These are phyloP conservation scores for Verasper variegatus DNA, from an alignment of 2,113 vertebrate genomes.

Conservation along the genomic window DNA sequence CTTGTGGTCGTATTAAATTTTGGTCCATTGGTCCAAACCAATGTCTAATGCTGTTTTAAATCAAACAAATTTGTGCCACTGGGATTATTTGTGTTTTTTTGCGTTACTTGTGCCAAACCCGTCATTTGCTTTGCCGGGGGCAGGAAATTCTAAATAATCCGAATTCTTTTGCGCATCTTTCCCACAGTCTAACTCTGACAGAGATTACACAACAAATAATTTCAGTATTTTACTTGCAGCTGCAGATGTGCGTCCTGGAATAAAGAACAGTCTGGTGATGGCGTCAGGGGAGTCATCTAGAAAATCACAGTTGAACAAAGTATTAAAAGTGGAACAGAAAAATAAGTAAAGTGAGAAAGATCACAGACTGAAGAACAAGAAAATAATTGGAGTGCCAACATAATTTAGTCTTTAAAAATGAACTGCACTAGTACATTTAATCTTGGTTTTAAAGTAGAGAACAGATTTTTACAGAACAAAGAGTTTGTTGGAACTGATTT, in stretches of 20 bases:
- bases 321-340: neutral
- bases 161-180: no score
- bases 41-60: no score
- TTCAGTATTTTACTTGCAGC: constrained; percentile 71
- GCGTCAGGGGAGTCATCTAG: constrained; percentile 31
- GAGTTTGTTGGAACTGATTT: neutral
- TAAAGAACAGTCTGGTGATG: constrained; percentile 81
- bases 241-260: constrained; percentile 71
- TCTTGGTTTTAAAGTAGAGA: neutral
- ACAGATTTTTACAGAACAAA: neutral
- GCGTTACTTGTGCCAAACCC: no score
- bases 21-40: no score
- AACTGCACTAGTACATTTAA: neutral
- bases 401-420: neutral
- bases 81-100: no score
- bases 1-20: no score
- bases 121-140: no score
- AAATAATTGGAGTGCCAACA: neutral
- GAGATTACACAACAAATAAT: neutral
- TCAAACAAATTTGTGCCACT: no score
- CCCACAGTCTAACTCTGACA: neutral
- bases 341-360: neutral
- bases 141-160: no score
- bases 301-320: neutral
- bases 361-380: neutral